These are phyloP conservation scores for Telenomus remus DNA, from an alignment of 1,140 invertebrate species.

Conservation along the genomic window DNA sequence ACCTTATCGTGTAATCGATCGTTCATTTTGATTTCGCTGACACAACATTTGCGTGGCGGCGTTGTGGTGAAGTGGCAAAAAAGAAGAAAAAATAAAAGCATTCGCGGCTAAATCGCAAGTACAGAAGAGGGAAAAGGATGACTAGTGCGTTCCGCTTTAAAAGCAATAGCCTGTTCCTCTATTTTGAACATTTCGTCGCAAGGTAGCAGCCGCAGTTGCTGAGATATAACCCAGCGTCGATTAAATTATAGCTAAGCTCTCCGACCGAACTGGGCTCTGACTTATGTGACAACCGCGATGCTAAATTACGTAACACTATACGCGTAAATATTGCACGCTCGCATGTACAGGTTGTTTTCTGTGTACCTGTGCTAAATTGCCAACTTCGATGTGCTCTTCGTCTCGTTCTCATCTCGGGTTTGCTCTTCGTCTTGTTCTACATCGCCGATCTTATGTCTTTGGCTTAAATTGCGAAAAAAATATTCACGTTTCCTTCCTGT, in stretches of 20 bases:
- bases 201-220: slow-evolving; percentile 46
- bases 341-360: slow-evolving; percentile 55
- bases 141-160: slow-evolving; percentile 66
- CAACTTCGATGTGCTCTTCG: slow-evolving; percentile 39
- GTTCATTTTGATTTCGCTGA: slow-evolving; percentile 50
- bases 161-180: slow-evolving; percentile 69
- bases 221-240: slow-evolving; percentile 56
- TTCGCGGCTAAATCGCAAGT: slow-evolving; percentile 18
- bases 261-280: slow-evolving; percentile 52
- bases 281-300: slow-evolving; percentile 58
- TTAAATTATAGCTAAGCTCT: slow-evolving; percentile 59
- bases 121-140: slow-evolving; percentile 36
- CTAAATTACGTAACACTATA: slow-evolving; percentile 59
- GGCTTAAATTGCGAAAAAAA: not conserved
- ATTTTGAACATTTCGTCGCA: slow-evolving; percentile 58
- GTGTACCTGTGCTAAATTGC: slow-evolving; percentile 58
- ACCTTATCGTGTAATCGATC: slow-evolving; percentile 52
- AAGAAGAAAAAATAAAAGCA: slow-evolving; percentile 50
- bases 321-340: slow-evolving; percentile 58
- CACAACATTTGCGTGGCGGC: slow-evolving; percentile 20
- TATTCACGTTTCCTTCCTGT: no score
- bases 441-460: slow-evolving; percentile 52
- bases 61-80: slow-evolving; percentile 38
- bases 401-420: slow-evolving; percentile 28
- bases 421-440: not conserved